Conservation (phyloP, 2,888 invertebrate species). For the Latrodectus hesperus region DNA sequence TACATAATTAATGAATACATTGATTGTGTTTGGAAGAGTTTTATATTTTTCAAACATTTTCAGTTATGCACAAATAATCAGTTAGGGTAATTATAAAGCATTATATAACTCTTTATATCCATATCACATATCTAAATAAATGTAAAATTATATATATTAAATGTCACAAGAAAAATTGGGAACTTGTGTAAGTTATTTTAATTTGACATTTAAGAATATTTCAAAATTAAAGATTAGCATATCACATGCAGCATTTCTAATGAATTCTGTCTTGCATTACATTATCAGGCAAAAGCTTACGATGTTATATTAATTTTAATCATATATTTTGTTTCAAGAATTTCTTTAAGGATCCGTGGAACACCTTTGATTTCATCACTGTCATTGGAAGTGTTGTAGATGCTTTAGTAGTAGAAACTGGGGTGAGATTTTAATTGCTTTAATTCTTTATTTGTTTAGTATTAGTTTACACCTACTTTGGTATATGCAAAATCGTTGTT, state of each 20-base stretch:
- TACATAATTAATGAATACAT: too few relatives aligned
- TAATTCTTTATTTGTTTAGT: not conserved
- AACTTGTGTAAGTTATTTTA: conserved; percentile 26
- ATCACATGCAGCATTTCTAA: conserved; percentile 67
- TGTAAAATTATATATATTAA: too few relatives aligned
- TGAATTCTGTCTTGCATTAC: not conserved
- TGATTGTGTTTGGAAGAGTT: too few relatives aligned
- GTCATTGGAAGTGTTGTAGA: conserved; percentile 99
- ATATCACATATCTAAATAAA: too few relatives aligned
- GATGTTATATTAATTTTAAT: not conserved
- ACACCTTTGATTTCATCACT: conserved; percentile 99
- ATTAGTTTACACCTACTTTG: too few relatives aligned
- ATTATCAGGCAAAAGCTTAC: not conserved
- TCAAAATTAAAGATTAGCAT: conserved; percentile 35
- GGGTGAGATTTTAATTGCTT: conserved; percentile 82
- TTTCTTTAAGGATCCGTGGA: conserved; percentile 99
- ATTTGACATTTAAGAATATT: too few relatives aligned
- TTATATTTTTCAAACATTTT: too few relatives aligned
- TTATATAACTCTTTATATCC: too few relatives aligned
- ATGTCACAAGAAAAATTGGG: not conserved
- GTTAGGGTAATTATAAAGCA: too few relatives aligned
- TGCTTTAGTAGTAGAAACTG: conserved; percentile 97
- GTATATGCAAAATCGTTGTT: too few relatives aligned
- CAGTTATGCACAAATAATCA: too few relatives aligned
- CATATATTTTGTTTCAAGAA: conserved; percentile 81